phyloP scores from a whole-genome alignment of 1,140 invertebrate species.

The Epicauta chinensis region DNA sequence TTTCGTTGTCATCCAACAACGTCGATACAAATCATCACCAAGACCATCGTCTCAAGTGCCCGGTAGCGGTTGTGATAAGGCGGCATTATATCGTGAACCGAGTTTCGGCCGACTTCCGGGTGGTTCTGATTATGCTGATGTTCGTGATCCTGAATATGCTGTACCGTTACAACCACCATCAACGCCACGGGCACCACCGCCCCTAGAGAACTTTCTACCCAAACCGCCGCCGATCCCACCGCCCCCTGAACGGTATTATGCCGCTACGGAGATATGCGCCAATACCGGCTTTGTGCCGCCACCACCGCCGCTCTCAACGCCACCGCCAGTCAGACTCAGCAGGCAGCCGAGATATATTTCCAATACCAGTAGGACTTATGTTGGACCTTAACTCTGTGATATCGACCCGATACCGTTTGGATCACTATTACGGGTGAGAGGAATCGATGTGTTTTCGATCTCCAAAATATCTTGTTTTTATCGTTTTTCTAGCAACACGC shows the following conservation, averaged over 20 bases:
- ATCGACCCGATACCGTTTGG: neutral
- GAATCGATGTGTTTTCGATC: too few relatives aligned
- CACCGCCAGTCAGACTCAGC: conserved; percentile 33
- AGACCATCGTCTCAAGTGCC: conserved; percentile 38
- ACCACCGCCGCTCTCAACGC: conserved; percentile 35
- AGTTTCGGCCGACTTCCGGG: conserved; percentile 28
- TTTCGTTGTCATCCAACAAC: conserved; percentile 35
- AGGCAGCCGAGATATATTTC: conserved; percentile 36
- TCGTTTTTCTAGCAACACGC: conserved; percentile 6
- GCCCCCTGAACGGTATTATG: conserved; percentile 38
- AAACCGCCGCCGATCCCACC: conserved; percentile 35
- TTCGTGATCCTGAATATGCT: conserved; percentile 36
- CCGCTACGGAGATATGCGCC: conserved; percentile 38
- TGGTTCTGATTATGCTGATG: conserved; percentile 35
- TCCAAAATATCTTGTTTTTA: too few relatives aligned
- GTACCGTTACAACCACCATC: conserved; percentile 34
- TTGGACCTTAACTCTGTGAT: conserved; percentile 37
- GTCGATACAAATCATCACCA: conserved; percentile 34
- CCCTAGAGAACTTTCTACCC: conserved; percentile 35
- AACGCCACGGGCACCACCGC: conserved; percentile 29
- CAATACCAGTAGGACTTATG: conserved; percentile 29
- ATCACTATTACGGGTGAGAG: too few relatives aligned
- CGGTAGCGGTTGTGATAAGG: conserved; percentile 35
- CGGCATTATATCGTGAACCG: conserved; percentile 37
- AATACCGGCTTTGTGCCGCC: conserved; percentile 35